A percentile compares a stretch with the other conserved stretches of the same genome.
phyloP scores from a whole-genome alignment of 2,888 invertebrate genomes.

The Oxystoma pomonae region DNA sequence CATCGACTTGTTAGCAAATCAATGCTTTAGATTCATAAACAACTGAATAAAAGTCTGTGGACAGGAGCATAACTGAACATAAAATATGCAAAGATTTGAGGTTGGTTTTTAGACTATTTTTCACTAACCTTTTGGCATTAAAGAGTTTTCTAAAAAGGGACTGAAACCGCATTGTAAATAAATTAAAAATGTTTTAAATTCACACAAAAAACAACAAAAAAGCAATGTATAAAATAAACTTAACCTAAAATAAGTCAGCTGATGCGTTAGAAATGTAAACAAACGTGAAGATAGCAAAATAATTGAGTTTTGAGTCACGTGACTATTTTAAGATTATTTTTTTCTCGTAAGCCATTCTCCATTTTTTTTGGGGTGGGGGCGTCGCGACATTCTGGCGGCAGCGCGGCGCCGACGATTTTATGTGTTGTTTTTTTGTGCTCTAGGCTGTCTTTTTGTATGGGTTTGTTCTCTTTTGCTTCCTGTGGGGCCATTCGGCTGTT shows the following conservation, averaged over 20 bases:
- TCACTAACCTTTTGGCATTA: not conserved
- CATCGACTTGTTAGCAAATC: too few relatives aligned
- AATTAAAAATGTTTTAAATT: too few relatives aligned
- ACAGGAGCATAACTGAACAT: too few relatives aligned
- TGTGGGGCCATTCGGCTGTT: not conserved
- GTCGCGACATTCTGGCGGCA: not conserved
- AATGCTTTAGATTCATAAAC: too few relatives aligned
- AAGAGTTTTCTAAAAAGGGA: not conserved
- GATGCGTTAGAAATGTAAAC: too few relatives aligned
- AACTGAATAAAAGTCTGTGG: too few relatives aligned
- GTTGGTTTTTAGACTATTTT: too few relatives aligned
- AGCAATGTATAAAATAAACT: too few relatives aligned
- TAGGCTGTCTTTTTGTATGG: not conserved
- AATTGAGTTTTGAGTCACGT: not conserved
- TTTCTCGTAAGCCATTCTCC: not conserved
- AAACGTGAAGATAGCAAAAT: too few relatives aligned
- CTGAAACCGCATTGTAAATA: not conserved
- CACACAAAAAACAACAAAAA: too few relatives aligned
- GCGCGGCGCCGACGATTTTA: not conserved
- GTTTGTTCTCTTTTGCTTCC: not conserved
- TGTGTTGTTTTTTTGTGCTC: not conserved
- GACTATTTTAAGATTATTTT: not conserved
- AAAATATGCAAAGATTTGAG: too few relatives aligned
- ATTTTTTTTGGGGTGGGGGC: not conserved
- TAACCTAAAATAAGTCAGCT: too few relatives aligned